Base-by-base conservation (phyloP, 1,140 invertebrate genomes). In the Vanessa atalanta region DNA sequence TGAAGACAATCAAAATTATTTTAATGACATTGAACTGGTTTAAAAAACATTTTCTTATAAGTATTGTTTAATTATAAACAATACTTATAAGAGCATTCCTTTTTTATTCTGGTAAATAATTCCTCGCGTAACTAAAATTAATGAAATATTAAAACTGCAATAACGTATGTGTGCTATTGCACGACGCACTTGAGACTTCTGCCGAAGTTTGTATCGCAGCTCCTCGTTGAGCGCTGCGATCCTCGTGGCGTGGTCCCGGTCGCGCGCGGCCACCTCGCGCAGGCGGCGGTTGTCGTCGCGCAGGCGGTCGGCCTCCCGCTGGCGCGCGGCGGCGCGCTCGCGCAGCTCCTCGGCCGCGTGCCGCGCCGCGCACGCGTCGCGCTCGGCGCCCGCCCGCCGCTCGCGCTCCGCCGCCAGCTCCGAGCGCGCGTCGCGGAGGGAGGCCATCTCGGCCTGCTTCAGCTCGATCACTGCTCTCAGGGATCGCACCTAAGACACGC, bases 201-300 rank as follows among this genome's bases (percentile, higher is more conserved):
- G 96, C 81, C 96, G 94, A 65, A 98, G 93, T 86, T 96, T 96
- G 95, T 97, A 98, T 81, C 96, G 94, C 2, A 98, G 93, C 89
- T 98, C 96, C 92, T 98, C 98, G 84, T 98, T 98, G 80, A 97
- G 95, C 80, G 96, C 95, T 0, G 95, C 95, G 6, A 98, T 86
- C 13, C 96, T 93, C 67, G 96, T 95, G 72, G 96, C 97, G 64
- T 97, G 96, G 78, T 96, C 96, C 0, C 93, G 93, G 83, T 98
- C 95, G 31, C 96, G 94, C 47, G 95, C 95, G 51, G 95, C 94
- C 1, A 94, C 94, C 65, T 96, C 96, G n/a, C 95, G 91, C 12
- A 97, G 88, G n/a, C 95, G 89, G 68, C 96, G 94, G 78, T 96
- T 96, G 79, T 97, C 90, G 77, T 92, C 88, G 11, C 87, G 75